phyloP scores from a whole-genome alignment of 2,113 vertebrate genomes.

The Morone saxatilis region DNA sequence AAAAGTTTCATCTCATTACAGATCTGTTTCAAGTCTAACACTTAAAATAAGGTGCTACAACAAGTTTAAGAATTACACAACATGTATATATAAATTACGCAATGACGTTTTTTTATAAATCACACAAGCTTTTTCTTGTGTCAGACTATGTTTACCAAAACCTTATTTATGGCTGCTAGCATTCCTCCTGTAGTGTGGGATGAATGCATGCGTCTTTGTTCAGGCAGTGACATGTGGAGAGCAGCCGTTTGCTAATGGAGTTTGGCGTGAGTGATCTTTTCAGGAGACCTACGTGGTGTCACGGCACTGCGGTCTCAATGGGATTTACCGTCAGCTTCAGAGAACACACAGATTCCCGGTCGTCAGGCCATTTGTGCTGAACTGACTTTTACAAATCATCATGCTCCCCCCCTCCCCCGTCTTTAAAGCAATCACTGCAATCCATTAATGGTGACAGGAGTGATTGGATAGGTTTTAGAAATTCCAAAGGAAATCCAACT shows the following conservation, averaged over 20 bases:
- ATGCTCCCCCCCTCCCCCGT: conserved; percentile 32
- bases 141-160: conserved; percentile 66
- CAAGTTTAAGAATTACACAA: conserved; percentile 19
- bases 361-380: conserved; percentile 70
- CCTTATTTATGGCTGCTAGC: conserved; percentile 69
- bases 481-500: not conserved
- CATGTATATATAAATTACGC: not conserved
- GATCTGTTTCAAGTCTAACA: conserved; percentile 10
- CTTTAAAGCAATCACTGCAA: conserved; percentile 71
- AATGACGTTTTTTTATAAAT: conserved; percentile 15
- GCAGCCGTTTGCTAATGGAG: conserved; percentile 72
- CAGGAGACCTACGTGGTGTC: conserved; percentile 51
- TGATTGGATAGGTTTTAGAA: not conserved
- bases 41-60: not conserved
- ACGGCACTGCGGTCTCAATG: conserved; percentile 50
- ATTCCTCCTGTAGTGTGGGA: conserved; percentile 48
- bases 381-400: conserved; percentile 75
- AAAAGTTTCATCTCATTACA: conserved; percentile 5
- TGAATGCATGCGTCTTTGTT: conserved; percentile 61
- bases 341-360: conserved; percentile 54
- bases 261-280: conserved; percentile 72
- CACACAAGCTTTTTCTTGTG: conserved; percentile 40
- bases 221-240: conserved; percentile 58
- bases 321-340: conserved; percentile 59
- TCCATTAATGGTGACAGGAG: conserved; percentile 23